These are phyloP conservation scores for Drosophila algonquin DNA, from an alignment of 2,888 invertebrate species.

Conservation along the genomic window DNA sequence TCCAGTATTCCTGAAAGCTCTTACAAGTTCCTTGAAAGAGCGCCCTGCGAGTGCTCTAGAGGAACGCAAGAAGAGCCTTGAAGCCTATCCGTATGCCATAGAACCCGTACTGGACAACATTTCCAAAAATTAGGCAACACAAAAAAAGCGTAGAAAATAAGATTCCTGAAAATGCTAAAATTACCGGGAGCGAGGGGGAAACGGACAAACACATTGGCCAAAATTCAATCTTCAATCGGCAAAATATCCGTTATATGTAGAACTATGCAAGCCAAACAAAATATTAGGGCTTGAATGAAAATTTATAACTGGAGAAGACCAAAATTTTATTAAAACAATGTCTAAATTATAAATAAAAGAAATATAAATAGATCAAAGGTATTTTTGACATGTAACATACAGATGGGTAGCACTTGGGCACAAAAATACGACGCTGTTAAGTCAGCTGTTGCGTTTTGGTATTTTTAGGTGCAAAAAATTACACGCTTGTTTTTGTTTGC, in stretches of 20 bases:
- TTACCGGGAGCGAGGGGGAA: not conserved
- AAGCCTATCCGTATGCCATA: not conserved
- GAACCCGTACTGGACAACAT: not conserved
- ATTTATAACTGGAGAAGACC: not conserved
- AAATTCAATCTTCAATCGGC: not conserved
- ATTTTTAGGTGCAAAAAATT: no score
- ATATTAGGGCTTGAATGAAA: not conserved
- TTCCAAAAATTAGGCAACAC: not conserved
- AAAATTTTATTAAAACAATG: not conserved
- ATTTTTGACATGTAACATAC: not conserved
- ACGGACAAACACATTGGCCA: not conserved
- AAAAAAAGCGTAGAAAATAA: not conserved
- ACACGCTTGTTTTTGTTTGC: no score
- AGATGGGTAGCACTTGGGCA: not conserved
- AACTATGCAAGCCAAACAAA: not conserved
- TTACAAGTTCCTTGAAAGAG: not conserved
- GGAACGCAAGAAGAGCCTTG: not conserved
- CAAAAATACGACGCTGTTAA: not conserved
- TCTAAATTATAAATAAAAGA: not conserved
- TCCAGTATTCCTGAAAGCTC: not conserved
- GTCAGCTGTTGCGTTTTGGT: no score
- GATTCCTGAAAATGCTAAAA: not conserved
- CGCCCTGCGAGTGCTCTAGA: not conserved
- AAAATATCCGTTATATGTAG: not conserved
- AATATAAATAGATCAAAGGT: not conserved